These are phyloP conservation scores for Lapara coniferarum DNA, from an alignment of 2,888 invertebrate genomes.

Conservation along the genomic window DNA sequence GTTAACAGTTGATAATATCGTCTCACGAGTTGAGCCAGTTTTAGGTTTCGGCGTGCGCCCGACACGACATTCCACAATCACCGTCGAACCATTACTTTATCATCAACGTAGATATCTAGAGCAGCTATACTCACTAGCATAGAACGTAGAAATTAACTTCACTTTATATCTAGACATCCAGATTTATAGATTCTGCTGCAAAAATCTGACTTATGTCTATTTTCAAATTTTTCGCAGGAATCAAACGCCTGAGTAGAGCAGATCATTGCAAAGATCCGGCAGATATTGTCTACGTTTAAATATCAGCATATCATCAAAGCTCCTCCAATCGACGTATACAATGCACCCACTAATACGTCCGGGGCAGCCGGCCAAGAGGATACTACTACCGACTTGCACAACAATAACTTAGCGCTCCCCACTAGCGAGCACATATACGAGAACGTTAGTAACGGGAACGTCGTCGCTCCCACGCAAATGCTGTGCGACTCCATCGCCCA, in stretches of 20 bases:
- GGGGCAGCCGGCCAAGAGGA: slow-evolving; percentile 65
- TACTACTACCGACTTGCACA: slow-evolving; percentile 71
- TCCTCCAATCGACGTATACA: slow-evolving; percentile 78
- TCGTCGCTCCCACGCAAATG: slow-evolving; percentile 73
- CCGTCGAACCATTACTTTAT: slow-evolving; percentile 56
- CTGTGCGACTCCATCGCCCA: slow-evolving; percentile 80
- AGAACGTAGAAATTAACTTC: slow-evolving; percentile 62
- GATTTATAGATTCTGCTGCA: slow-evolving; percentile 54
- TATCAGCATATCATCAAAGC: slow-evolving; percentile 85
- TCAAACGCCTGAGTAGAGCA: slow-evolving; percentile 95
- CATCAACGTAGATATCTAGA: slow-evolving; percentile 68
- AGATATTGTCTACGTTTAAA: slow-evolving; percentile 89
- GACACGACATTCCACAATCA: slow-evolving; percentile 60
- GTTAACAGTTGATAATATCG: slow-evolving; percentile 47
- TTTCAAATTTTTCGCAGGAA: slow-evolving; percentile 86
- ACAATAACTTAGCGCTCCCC: slow-evolving; percentile 61
- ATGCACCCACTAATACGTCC: slow-evolving; percentile 66
- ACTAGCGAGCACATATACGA: slow-evolving; percentile 61
- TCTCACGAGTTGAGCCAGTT: slow-evolving; percentile 55
- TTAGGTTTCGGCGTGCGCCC: slow-evolving; percentile 48
- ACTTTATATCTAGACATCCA: slow-evolving; percentile 49
- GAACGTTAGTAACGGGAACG: slow-evolving; percentile 78
- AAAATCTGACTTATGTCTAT: slow-evolving; percentile 67
- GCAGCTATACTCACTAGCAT: slow-evolving; percentile 68
- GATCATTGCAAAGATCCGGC: slow-evolving; percentile 93